phyloP scores from a whole-genome alignment of 1,140 invertebrate genomes.

The Monomorium pharaonis region DNA sequence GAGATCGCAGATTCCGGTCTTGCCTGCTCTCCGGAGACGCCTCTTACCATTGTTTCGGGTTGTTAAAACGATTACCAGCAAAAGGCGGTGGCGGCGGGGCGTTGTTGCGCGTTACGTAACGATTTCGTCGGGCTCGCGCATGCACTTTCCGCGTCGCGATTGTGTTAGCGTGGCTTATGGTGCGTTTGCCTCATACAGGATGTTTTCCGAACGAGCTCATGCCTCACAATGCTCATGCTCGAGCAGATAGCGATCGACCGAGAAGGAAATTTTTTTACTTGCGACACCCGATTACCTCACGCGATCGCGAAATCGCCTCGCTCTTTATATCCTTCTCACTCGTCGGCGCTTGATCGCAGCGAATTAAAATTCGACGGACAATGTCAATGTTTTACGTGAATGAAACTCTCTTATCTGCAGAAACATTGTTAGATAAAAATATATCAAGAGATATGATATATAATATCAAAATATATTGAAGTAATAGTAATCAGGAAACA shows the following conservation, averaged over 20 bases:
- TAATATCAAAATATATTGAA: neutral
- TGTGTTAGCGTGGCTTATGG: neutral
- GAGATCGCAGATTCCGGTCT: slow-evolving; percentile 63
- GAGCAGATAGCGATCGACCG: slow-evolving; percentile 38
- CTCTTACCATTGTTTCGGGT: slow-evolving; percentile 70
- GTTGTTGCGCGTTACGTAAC: slow-evolving; percentile 46
- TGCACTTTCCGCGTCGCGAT: slow-evolving; percentile 33
- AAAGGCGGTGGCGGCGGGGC: neutral
- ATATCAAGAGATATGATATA: neutral
- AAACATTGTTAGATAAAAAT: neutral
- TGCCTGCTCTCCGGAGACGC: slow-evolving; percentile 47
- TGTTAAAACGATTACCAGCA: slow-evolving; percentile 69
- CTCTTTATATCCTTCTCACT: neutral
- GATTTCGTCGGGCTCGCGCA: slow-evolving; percentile 41
- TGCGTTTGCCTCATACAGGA: slow-evolving; percentile 47
- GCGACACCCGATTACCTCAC: slow-evolving; percentile 35
- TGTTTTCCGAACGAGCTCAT: slow-evolving; percentile 47
- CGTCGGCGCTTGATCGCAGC: neutral
- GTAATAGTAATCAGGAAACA: neutral
- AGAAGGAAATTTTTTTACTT: slow-evolving; percentile 46
- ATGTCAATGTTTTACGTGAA: slow-evolving; percentile 27
- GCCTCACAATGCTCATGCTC: slow-evolving; percentile 50
- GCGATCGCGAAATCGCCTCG: neutral
- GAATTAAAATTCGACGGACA: slow-evolving; percentile 8
- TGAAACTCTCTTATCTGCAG: neutral